These are phyloP conservation scores for Chlamydotis undulata DNA, from an alignment of 2,113 vertebrate genomes.

Conservation along the genomic window DNA sequence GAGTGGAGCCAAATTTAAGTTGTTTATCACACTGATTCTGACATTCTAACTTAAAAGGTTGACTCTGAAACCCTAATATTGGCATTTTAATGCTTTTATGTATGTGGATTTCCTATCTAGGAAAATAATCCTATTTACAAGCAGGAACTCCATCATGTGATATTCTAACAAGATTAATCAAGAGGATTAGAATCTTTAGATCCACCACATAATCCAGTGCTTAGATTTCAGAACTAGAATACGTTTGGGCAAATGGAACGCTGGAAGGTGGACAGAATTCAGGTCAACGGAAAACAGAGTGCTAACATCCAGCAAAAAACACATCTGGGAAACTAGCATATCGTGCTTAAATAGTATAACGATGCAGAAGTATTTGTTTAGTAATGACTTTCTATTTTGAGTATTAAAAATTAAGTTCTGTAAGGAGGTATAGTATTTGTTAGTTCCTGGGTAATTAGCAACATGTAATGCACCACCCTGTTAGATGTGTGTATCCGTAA, in stretches of 20 bases:
- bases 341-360: not conserved
- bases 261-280: not conserved
- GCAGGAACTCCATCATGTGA: conserved; percentile 37
- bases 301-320: not conserved
- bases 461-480: not conserved
- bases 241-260: not conserved
- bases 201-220: not conserved
- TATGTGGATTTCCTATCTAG: conserved; percentile 19
- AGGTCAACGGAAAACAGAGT: not conserved
- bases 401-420: not conserved
- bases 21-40: not conserved
- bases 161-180: conserved; percentile 37
- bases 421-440: not conserved
- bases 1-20: not conserved
- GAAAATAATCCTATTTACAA: conserved; percentile 57
- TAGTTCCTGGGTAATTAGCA: not conserved
- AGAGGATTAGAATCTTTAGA: conserved; percentile 16
- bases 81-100: not conserved
- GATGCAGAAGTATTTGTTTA: not conserved
- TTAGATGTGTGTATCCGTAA: not conserved
- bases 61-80: not conserved
- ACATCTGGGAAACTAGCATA: rapidly evolving
- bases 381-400: not conserved
- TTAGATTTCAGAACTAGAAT: not conserved
- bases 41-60: not conserved